Conservation (phyloP, 2,888 invertebrate species). For the Dermolepida albohirtum region DNA sequence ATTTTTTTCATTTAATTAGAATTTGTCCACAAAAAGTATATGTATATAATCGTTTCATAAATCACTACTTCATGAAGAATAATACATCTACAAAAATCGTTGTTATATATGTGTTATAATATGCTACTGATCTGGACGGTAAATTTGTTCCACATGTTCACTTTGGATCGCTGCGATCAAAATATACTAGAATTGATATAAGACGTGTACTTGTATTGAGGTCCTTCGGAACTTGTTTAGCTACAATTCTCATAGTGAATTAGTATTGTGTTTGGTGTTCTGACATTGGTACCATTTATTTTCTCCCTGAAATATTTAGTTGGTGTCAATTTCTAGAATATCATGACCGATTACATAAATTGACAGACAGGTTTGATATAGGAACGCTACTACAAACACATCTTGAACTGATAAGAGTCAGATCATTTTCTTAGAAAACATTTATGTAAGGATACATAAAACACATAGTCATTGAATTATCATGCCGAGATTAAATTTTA, state of each 20-base stretch:
- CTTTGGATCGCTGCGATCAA: conserved; percentile 26
- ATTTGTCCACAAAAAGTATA: conserved; percentile 25
- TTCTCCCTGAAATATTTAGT: conserved; percentile 40
- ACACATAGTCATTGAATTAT: conserved; percentile 12
- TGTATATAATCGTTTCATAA: conserved; percentile 24
- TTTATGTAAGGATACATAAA: conserved; percentile 2
- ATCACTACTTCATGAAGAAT: conserved; percentile 21
- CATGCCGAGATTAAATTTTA: too few relatives aligned
- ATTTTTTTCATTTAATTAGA: conserved; percentile 25
- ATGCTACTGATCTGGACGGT: conserved; percentile 36
- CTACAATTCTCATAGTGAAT: conserved; percentile 20
- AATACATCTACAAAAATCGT: conserved; percentile 39
- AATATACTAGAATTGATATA: conserved; percentile 32
- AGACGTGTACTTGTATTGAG: conserved; percentile 21
- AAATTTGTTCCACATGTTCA: conserved; percentile 36
- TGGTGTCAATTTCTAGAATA: conserved; percentile 34
- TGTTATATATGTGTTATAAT: conserved; percentile 30
- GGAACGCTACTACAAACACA: conserved; percentile 8
- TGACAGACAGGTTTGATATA: conserved; percentile 10
- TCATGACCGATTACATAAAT: conserved; percentile 24
- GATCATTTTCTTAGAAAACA: conserved; percentile 1
- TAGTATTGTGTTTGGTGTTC: conserved; percentile 40
- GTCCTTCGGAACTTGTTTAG: conserved; percentile 27
- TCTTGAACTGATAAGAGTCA: neutral
- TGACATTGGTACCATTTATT: conserved; percentile 38